A percentile compares a stretch with the other conserved stretches of the same genome.
phyloP scores from a whole-genome alignment of 2,113 vertebrate species.

The Brienomyrus brachyistius region DNA sequence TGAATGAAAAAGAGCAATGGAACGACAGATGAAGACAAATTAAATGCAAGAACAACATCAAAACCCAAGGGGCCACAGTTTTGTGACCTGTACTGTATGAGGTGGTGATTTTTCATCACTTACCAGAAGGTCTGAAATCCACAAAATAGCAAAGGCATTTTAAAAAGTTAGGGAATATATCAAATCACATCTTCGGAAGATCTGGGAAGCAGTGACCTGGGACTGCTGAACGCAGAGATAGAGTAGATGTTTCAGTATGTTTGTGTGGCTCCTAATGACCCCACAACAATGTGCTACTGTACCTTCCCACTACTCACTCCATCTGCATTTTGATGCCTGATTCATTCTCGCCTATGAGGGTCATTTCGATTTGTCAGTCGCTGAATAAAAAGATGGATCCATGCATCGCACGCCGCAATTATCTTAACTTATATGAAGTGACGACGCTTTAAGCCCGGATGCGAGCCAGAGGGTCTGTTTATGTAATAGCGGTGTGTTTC shows the following conservation, averaged over 20 bases:
- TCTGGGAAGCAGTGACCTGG: neutral
- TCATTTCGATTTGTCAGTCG: neutral
- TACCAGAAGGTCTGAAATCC: neutral
- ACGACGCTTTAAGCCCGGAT: neutral
- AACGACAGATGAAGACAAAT: neutral
- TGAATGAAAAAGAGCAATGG: neutral
- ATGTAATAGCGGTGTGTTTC: constrained; percentile 38
- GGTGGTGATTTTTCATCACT: neutral
- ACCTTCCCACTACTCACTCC: neutral
- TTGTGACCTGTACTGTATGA: neutral
- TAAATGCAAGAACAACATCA: neutral
- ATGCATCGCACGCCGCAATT: neutral
- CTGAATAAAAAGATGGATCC: neutral
- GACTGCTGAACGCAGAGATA: neutral
- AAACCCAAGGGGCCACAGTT: neutral
- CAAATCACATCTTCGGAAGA: neutral
- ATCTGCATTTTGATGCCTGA: neutral
- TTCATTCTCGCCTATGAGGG: neutral
- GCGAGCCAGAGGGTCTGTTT: constrained; percentile 27
- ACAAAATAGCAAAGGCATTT: neutral
- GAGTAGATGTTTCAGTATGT: neutral
- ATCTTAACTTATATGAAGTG: neutral
- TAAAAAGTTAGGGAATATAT: neutral
- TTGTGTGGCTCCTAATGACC: neutral
- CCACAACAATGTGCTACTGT: neutral